Evolutionary conservation across 2,888 invertebrate genomes (phyloP).

Genomic region (Oligia strigilis): DNA sequence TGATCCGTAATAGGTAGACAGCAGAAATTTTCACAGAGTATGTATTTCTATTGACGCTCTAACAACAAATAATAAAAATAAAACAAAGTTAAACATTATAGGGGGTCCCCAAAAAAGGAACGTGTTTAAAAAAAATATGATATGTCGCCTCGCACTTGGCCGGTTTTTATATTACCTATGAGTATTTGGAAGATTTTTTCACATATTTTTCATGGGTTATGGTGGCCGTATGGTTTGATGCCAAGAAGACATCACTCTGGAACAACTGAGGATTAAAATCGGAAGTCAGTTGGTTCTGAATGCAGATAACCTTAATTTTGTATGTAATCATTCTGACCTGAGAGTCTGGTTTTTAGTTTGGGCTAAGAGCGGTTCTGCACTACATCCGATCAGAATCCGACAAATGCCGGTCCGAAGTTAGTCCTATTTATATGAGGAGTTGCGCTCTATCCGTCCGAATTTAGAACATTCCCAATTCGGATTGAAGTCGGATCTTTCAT

Average conservation of each 20-base stretch:
- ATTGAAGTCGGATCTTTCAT: no score
- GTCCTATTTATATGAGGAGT: no score
- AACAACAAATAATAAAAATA: neutral
- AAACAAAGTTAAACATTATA: neutral
- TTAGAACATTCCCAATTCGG: no score
- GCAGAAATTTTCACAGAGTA: no score
- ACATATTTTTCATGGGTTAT: neutral
- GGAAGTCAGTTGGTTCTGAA: neutral
- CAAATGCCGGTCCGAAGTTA: no score
- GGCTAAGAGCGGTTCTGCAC: no score
- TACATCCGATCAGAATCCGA: no score
- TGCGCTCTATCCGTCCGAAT: no score
- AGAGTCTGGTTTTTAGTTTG: neutral
- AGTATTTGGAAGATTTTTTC: neutral
- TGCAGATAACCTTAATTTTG: neutral
- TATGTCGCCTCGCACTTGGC: neutral
- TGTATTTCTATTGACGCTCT: neutral
- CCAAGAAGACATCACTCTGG: neutral
- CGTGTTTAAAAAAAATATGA: neutral
- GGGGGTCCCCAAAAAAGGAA: neutral
- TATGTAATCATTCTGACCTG: neutral
- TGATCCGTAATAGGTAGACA: neutral
- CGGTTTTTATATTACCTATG: neutral
- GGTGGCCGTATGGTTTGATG: neutral
- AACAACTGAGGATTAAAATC: no score